Base-by-base conservation (phyloP, 92 coral and sea anemone species). In the Bergia puertoricense region DNA sequence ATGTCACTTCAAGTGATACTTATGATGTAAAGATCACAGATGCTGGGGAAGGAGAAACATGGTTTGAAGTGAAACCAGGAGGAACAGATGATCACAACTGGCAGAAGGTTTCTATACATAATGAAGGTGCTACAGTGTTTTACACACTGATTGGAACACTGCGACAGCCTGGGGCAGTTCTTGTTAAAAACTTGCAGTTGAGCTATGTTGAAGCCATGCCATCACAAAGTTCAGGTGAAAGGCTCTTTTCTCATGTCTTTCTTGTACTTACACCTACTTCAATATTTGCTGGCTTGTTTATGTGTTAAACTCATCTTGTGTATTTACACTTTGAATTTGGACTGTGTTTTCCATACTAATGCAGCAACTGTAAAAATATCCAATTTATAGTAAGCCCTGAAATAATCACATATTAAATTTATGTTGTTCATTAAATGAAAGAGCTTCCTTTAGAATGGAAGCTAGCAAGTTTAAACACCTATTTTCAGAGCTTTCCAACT, bases 101-200 rank as follows among this genome's bases (percentile, higher is more conserved):
- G 57, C 43, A 83, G 8, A 20, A 20, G 65, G 22, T 83, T 72
- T 69, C 67, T 45, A 44, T 11, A 41, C 57, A 30, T 36, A 37
- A 46, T 51, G 9, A 83, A 23, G 67, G 20, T 69, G 30, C 86
- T 14, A 30, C 23, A 30, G 44, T 20, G 11, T 83, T 83, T 69
- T 83, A 83, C 42, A 83, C 86, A 68, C 6, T 44, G 67, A 18
- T 83, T 22, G 86, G 86, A 15, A 83, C 66, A 48, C 3, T 48
- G 65, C 86, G 30, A 69, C 86, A 83, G 86, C 23, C 66, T 8
- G 86, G 78, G 5, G 41, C 78, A 68, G 86, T 83, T 46, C 78
- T 83, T 83, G 78, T 83, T 14, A 83, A 83, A 36, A 69, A 83
- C 10, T 36, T 83, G 66, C 65, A 69, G 43, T 45, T 83, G 86